Conservation (phyloP, 2,888 invertebrate genomes). For the Mimas tiliae region DNA sequence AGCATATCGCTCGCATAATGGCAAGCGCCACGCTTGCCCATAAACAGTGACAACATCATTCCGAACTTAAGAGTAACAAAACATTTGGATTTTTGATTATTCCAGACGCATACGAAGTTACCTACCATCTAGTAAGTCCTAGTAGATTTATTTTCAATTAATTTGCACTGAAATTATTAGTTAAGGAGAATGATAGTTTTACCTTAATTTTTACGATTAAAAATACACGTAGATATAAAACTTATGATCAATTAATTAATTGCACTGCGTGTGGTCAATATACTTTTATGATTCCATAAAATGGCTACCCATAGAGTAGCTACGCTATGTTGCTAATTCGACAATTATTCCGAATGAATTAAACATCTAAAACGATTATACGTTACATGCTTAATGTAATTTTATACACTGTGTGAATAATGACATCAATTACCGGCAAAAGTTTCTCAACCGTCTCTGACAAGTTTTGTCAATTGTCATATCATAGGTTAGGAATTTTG, state of each 20-base stretch:
- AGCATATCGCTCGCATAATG: too few relatives aligned
- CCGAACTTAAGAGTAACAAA: too few relatives aligned
- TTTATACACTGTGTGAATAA: constrained; percentile 30
- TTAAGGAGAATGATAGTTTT: neutral
- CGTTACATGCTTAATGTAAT: constrained; percentile 13
- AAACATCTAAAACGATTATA: constrained; percentile 11
- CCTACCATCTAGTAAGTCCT: too few relatives aligned
- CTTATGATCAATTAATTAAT: neutral
- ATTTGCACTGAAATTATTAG: too few relatives aligned
- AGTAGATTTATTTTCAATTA: neutral
- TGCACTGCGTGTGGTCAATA: neutral
- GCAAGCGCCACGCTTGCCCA: too few relatives aligned
- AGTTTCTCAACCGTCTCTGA: constrained; percentile 27
- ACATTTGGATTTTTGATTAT: too few relatives aligned
- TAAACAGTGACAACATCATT: too few relatives aligned
- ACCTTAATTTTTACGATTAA: neutral
- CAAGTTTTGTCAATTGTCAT: constrained; percentile 40
- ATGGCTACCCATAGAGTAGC: neutral
- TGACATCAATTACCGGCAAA: constrained; percentile 38
- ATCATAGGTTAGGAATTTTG: constrained; percentile 72
- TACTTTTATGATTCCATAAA: constrained; percentile 2
- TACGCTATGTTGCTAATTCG: constrained; percentile 1
- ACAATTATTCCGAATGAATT: constrained; percentile 11
- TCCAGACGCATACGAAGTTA: too few relatives aligned
- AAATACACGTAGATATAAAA: neutral